Conservation (phyloP, 2,113 vertebrate genomes). For the Poicephalus gulielmi region DNA sequence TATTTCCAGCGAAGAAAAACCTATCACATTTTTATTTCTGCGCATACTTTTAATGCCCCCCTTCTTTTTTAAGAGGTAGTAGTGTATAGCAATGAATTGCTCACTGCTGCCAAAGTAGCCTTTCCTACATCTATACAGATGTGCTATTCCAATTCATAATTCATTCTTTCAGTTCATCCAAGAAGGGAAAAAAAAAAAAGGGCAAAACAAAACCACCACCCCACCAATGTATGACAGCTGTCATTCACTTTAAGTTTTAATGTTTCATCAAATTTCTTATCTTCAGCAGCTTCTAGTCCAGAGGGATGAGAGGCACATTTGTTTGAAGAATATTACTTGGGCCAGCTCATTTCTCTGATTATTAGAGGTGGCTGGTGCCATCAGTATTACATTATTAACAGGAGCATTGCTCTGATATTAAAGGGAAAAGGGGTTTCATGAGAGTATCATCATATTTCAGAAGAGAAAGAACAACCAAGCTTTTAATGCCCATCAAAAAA, state of each 20-base stretch:
- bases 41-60: background rate
- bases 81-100: background rate
- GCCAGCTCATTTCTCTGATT: background rate
- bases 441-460: background rate
- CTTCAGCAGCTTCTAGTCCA: background rate
- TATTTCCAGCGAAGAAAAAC: background rate
- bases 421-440: background rate
- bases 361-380: background rate
- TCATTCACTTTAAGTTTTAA: background rate
- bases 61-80: background rate
- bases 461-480: background rate
- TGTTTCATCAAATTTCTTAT: background rate
- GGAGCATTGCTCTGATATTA: background rate
- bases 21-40: background rate
- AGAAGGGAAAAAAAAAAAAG: background rate
- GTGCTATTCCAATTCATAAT: background rate
- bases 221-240: background rate
- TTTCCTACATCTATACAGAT: background rate
- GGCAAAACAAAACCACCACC: background rate
- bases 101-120: background rate
- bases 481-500: conserved; percentile 31
- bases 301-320: background rate
- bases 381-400: background rate
- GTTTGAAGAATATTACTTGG: background rate
- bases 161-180: background rate